Conservation (phyloP, 2,113 vertebrate species). For the Rhabdornis inornatus region DNA sequence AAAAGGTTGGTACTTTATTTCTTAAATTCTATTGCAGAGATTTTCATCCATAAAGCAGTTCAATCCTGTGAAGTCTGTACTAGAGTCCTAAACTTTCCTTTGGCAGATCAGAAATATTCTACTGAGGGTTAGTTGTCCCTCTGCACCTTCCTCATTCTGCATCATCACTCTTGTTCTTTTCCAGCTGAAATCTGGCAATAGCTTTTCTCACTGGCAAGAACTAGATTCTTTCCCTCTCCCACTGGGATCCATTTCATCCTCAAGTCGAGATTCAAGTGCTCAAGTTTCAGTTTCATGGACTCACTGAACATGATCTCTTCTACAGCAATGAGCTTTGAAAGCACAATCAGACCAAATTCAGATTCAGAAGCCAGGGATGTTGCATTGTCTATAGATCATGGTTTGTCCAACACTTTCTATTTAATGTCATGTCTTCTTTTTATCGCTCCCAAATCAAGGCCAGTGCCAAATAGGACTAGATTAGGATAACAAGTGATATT, state of each 20-base stretch:
- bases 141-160: neutral
- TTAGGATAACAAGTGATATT: neutral
- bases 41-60: neutral
- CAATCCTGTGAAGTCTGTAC: neutral
- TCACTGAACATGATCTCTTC: neutral
- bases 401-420: neutral
- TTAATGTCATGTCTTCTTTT: neutral
- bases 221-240: neutral
- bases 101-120: neutral
- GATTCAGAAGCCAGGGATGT: neutral
- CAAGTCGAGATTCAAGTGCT: neutral
- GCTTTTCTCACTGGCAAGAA: neutral
- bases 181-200: neutral
- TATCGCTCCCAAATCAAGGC: neutral
- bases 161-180: neutral
- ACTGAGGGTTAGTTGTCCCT: neutral
- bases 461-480: neutral
- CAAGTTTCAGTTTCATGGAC: neutral
- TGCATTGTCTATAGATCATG: neutral
- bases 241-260: neutral
- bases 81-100: neutral
- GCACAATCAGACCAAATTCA: neutral
- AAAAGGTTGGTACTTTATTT: neutral
- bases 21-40: neutral
- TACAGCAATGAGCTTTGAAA: neutral